Percentiles rank a stretch among this genome's conserved stretches.
phyloP scores from a whole-genome alignment of 2,113 vertebrate genomes.

The Hippotragus niger region DNA sequence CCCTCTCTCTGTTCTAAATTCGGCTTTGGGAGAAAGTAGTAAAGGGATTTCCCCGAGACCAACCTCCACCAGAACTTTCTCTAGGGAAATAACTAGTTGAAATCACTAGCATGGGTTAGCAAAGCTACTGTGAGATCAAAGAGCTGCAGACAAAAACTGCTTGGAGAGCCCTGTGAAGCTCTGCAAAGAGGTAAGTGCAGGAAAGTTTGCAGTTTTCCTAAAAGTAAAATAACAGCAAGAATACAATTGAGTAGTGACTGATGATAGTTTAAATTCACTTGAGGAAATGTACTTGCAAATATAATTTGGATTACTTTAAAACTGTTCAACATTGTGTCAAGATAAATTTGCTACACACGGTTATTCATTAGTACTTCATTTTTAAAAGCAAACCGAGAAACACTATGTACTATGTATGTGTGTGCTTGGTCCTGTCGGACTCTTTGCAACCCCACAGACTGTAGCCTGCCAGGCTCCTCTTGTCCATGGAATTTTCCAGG shows the following conservation, averaged over 20 bases:
- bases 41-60: not conserved
- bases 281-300: not conserved
- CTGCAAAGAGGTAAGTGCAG: not conserved
- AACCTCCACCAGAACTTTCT: not conserved
- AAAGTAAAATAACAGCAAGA: conserved; percentile 20
- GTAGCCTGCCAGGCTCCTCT: not conserved
- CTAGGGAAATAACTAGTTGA: not conserved
- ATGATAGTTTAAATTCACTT: not conserved
- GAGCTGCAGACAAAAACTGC: not conserved
- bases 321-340: not conserved
- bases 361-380: not conserved
- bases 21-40: not conserved
- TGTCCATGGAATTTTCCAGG: not conserved
- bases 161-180: not conserved
- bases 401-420: not conserved
- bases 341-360: not conserved
- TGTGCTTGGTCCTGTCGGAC: rapidly evolving
- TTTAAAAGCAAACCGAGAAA: not conserved
- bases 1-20: not conserved
- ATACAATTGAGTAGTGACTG: not conserved
- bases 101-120: not conserved
- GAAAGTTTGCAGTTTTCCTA: not conserved
- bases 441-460: not conserved
- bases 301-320: conserved; percentile 22
- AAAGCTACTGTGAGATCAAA: not conserved